Conservation (phyloP, 2,888 invertebrate genomes). For the Orthosia gracilis region DNA sequence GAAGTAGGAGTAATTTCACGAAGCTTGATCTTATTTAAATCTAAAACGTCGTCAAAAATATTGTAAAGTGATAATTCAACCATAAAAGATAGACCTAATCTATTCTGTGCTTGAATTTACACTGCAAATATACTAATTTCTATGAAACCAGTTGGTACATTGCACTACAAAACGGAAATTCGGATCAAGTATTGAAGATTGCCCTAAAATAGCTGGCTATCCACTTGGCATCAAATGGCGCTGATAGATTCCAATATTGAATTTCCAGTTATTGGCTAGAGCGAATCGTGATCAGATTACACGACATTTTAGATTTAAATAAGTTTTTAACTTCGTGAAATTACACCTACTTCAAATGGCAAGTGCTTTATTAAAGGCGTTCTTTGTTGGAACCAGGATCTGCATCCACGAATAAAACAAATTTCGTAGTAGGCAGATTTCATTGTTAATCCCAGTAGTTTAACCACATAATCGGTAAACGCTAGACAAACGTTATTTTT, state of each 20-base stretch:
- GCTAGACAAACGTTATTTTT: no score
- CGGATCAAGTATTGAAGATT: slow-evolving; percentile 21
- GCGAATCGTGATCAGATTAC: slow-evolving; percentile 46
- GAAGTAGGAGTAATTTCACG: neutral
- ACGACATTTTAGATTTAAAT: slow-evolving; percentile 32
- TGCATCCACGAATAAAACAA: no score
- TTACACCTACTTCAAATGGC: neutral
- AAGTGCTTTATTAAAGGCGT: neutral
- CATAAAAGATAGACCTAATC: no score
- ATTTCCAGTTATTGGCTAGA: slow-evolving; percentile 51
- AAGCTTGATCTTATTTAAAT: slow-evolving; percentile 21
- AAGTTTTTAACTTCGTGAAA: slow-evolving; percentile 2
- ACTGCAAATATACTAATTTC: no score
- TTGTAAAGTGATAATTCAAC: no score
- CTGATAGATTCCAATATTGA: slow-evolving; percentile 61
- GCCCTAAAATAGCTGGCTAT: slow-evolving; percentile 24
- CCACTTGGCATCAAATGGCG: slow-evolving; percentile 46
- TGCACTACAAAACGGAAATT: slow-evolving; percentile 33
- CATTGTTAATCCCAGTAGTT: no score
- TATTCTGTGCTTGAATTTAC: no score
- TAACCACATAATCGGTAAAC: no score
- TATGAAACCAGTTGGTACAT: neutral
- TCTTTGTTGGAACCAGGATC: no score
- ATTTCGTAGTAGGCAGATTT: no score
- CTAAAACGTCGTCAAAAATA: slow-evolving; percentile 7